These are phyloP conservation scores for Lagorchestes hirsutus DNA, from an alignment of 2,797 vertebrate species.

Conservation along the genomic window DNA sequence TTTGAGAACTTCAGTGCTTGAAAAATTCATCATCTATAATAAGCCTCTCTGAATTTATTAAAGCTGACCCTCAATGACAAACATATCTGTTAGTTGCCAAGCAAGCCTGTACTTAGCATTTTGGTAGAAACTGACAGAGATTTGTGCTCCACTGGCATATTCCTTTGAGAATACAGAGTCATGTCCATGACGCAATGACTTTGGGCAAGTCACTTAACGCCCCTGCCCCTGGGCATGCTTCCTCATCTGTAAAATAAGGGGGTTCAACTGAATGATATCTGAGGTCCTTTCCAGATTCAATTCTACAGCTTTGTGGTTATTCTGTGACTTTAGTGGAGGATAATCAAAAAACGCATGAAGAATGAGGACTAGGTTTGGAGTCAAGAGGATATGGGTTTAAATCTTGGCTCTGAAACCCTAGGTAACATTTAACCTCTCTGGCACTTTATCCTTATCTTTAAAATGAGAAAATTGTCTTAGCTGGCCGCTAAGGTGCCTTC, in stretches of 20 bases:
- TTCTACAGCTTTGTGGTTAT: background rate
- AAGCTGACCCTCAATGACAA: background rate
- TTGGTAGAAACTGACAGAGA: background rate
- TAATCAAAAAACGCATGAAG: background rate
- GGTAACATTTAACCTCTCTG: background rate
- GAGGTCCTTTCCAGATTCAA: background rate
- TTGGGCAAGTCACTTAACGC: background rate
- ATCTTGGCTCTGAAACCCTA: background rate
- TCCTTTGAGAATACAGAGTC: background rate
- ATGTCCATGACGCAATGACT: background rate
- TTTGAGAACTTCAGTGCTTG: too few species aligned
- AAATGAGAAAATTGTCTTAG: background rate
- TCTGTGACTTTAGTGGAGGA: background rate
- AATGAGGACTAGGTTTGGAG: background rate
- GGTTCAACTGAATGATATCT: background rate
- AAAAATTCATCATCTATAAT: background rate
- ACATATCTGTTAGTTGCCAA: background rate
- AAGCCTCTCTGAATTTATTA: background rate
- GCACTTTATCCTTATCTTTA: background rate
- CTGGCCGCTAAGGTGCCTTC: background rate
- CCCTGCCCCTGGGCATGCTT: background rate
- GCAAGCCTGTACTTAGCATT: background rate
- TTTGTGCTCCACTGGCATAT: background rate
- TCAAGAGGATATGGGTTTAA: background rate
- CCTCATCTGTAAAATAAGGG: background rate